Evolutionary conservation across 2,113 vertebrate species (phyloP), one percentile per base, ranked within the genome.

Genomic region (Columba janthina): DNA sequence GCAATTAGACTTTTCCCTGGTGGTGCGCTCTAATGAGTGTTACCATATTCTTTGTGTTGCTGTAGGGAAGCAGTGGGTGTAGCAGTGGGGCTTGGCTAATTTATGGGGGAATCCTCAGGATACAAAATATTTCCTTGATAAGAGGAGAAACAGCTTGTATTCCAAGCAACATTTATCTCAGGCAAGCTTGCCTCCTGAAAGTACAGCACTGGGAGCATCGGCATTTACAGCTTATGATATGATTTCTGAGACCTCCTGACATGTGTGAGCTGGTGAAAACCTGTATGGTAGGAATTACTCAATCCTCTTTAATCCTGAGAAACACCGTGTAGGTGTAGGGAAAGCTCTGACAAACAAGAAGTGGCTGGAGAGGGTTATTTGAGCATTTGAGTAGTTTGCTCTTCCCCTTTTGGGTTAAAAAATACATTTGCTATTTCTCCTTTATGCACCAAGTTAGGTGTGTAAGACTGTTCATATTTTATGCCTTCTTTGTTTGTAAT

Each of bases 21-120:
- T 92, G 94, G 81, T 95, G 70, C 0, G 1, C 83, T 91, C 95
- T 97, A 95, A 95, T 91, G 96, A 96, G 93, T 62, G 51, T 91
- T 91, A 92, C 96, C 79, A 92, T 94, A 97, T 96, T 97, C 94
- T 93, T 94, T 75, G 92, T 94, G 94, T 97, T 96, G 96, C 97
- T 96, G 94, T 96, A 92, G 96, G 97, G 94, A 96, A 97, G 85
- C 88, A 72, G 81, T 92, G 85, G 78, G 86, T 92, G 74, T 87
- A 95, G 89, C 88, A 65, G 90, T 88, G 94, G 85, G 78, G 84
- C 85, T 94, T 38, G 51, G 91, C 69, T 96, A 95, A 97, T 97
- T 97, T 96, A 84, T 0, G 6, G 77, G 85, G 77, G 93, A 97
- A 96, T 97, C 94, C 93, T 96, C 91, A n/a, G 86, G 95, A 95